phyloP scores from a whole-genome alignment of 2,113 vertebrate genomes.

The Sphaerodactylus townsendi region DNA sequence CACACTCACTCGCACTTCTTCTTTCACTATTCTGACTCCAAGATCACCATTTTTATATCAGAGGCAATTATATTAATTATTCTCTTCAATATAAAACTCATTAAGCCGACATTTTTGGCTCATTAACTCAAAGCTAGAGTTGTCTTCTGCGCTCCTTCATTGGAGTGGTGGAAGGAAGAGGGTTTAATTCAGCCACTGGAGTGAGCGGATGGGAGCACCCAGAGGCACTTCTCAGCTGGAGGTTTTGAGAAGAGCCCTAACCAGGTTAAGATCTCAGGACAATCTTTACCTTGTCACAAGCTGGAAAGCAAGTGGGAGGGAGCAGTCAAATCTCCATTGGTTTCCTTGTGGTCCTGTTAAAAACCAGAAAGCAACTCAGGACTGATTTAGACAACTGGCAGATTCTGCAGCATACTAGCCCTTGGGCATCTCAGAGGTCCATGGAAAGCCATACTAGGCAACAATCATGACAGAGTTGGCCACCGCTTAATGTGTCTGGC shows the following conservation, averaged over 20 bases:
- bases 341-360: too few species aligned
- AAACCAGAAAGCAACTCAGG: not conserved
- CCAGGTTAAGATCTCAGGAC: not conserved
- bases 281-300: not conserved
- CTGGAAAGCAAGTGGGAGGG: not conserved
- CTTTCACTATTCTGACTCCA: not conserved
- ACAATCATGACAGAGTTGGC: slow-evolving; percentile 16
- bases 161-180: not conserved
- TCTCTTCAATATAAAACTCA: slow-evolving; percentile 67
- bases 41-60: slow-evolving; percentile 65
- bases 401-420: not conserved
- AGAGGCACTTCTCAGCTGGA: rapidly evolving
- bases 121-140: slow-evolving; percentile 52
- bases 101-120: slow-evolving; percentile 61
- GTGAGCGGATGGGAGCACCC: not conserved
- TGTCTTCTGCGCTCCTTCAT: not conserved
- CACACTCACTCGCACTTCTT: slow-evolving; percentile 14
- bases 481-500: slow-evolving; percentile 10
- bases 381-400: too few species aligned
- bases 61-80: slow-evolving; percentile 71
- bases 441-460: rapidly evolving
- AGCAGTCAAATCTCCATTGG: too few species aligned
- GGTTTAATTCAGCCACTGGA: slow-evolving; percentile 44
- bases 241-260: not conserved
- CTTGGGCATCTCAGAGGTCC: not conserved